phyloP scores from a whole-genome alignment of 2,113 vertebrate species.

The Erinaceus europaeus region DNA sequence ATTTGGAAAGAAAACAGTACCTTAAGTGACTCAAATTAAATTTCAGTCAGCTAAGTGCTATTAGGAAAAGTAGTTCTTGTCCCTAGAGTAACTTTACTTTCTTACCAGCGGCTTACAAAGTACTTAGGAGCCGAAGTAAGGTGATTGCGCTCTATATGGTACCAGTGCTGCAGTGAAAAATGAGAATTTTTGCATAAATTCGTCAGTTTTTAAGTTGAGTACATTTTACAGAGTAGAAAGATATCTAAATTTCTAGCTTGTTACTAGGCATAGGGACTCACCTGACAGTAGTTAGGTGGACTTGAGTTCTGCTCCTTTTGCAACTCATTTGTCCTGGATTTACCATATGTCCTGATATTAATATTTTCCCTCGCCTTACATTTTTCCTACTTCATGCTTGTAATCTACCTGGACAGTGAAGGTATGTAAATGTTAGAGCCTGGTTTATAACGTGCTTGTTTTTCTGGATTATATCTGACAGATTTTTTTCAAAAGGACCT shows the following conservation, averaged over 20 bases:
- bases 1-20: not conserved
- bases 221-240: not conserved
- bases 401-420: not conserved
- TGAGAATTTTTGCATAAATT: not conserved
- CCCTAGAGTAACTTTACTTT: not conserved
- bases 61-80: not conserved
- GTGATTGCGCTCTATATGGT: not conserved
- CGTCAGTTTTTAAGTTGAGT: not conserved
- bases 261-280: not conserved
- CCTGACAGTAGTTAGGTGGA: not conserved
- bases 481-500: too few relatives aligned
- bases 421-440: not conserved
- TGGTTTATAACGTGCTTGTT: not conserved
- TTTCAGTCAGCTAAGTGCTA: not conserved
- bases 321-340: not conserved
- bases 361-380: not conserved
- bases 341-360: not conserved
- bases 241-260: not conserved
- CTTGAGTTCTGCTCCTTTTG: not conserved
- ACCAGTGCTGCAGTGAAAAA: not conserved
- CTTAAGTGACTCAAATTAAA: not conserved
- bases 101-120: not conserved
- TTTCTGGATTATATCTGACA: not conserved
- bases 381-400: not conserved
- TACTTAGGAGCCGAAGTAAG: not conserved